Percentiles rank a stretch among this genome's conserved stretches.
Conservation (phyloP, 2,888 invertebrate genomes). For the Drosophila kambysellisi region DNA sequence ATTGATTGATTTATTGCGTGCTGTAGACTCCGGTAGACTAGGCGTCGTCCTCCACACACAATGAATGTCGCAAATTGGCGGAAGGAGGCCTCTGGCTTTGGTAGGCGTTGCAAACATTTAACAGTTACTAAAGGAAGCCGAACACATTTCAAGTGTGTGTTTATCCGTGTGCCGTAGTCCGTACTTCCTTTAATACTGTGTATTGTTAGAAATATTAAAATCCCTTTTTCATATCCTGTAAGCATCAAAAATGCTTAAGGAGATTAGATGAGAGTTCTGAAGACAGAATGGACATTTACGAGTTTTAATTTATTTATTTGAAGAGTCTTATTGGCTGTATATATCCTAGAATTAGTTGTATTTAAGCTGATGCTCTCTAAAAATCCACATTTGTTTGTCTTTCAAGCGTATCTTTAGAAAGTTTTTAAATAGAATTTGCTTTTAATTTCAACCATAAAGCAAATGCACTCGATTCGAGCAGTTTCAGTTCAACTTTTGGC, state of each 20-base stretch:
- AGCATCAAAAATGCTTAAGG: background rate
- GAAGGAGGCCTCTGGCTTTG: conserved; percentile 33
- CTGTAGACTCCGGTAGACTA: too few relatives aligned
- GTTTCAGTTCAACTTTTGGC: conserved; percentile 17
- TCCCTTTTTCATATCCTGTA: background rate
- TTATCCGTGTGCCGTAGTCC: background rate
- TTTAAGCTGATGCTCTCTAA: background rate
- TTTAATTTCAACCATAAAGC: conserved; percentile 34
- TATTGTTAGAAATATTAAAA: background rate
- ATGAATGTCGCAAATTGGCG: conserved; percentile 52
- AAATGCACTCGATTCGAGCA: conserved; percentile 19
- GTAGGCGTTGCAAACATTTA: conserved; percentile 36
- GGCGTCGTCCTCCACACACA: too few relatives aligned
- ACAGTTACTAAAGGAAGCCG: conserved; percentile 45
- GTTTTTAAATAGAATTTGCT: conserved; percentile 39
- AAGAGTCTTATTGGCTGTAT: too few relatives aligned
- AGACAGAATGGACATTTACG: too few relatives aligned
- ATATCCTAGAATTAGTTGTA: background rate
- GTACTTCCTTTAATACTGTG: background rate
- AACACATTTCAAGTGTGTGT: conserved; percentile 8
- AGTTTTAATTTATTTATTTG: too few relatives aligned
- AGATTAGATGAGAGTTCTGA: background rate
- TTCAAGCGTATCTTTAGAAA: background rate
- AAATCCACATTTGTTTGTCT: background rate
- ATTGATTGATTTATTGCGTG: too few relatives aligned